Evolutionary conservation across 2,888 invertebrate genomes (phyloP), one percentile per base, ranked within the genome.

Genomic region (Agonopterix heracliana): DNA sequence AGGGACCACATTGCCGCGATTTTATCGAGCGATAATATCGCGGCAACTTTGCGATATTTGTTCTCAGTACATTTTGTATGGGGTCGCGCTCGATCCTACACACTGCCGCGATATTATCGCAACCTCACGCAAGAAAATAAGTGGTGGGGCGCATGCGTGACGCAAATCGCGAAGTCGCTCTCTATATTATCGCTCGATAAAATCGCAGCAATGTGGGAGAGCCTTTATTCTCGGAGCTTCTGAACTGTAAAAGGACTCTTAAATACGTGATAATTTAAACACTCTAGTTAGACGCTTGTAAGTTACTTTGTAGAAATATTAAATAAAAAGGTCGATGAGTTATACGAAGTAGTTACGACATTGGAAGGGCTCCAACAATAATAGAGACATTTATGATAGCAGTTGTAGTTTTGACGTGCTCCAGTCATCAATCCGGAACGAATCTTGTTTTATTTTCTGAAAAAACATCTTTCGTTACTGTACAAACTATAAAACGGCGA

Each of bases 291-390:
- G 14, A 9, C 10, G 35, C 35, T 54, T 52, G 53, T 50, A 49
- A 47, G 40, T 43, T 52, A 43, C 40, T 45, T 63, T 61, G 54
- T 64, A 52, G 54, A 53, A 61, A 56, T 57, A 60, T 63, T 62
- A 56, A 64, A 57, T 65, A 63, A 26, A 47, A 46, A 48, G 54
- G 64, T 56, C 55, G 59, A 9, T 17, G 48, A 42, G 43, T 45
- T 41, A 41, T 49, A 42, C 41, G 46, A 34, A 26, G 42, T 59
- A 64, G 65, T 71, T 67, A 65, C 68, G 63, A 60, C 60, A 61
- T 78, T 80, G 81, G 81, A 81, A 69, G 68, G 64, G 60, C 71
- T 80, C 81, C 81, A 79, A 79, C 52, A 73, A 70, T 71, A 78
- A 79, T 74, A 77, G 63, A 69, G 64, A 69, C 26, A 26, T 26